Conservation (phyloP, 1,140 invertebrate species). For the Bombus superbus region DNA sequence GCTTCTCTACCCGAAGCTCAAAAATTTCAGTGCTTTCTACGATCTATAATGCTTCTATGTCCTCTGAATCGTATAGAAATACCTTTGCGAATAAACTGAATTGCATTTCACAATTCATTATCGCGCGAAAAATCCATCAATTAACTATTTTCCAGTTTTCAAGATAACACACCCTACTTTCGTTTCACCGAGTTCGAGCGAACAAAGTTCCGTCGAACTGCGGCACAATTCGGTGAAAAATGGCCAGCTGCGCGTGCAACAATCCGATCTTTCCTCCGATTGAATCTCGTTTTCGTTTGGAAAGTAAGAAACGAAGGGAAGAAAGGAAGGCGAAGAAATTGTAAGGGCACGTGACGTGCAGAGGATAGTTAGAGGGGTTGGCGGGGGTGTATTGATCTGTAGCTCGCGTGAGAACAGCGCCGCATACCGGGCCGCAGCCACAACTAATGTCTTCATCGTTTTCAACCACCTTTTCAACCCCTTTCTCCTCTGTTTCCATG, state of each 20-base stretch:
- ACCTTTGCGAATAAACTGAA: not conserved
- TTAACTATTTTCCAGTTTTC: not conserved
- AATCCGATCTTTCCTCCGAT: conserved; percentile 3
- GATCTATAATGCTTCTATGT: too few species aligned
- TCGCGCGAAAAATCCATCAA: not conserved
- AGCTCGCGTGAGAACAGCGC: conserved; percentile 79
- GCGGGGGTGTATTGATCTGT: conserved; percentile 78
- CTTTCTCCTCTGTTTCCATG: conserved; percentile 24
- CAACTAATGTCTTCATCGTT: conserved; percentile 80
- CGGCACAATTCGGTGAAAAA: not conserved
- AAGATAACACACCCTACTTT: not conserved
- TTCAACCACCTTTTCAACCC: conserved; percentile 65
- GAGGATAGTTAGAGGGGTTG: conserved; percentile 62
- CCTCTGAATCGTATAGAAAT: not conserved
- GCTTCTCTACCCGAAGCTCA: not conserved
- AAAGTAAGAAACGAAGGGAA: not conserved
- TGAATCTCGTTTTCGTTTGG: not conserved
- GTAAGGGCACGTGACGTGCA: conserved; percentile 63
- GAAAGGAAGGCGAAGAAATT: conserved; percentile 38
- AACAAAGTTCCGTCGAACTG: conserved; percentile 4
- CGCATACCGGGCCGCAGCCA: conserved; percentile 66
- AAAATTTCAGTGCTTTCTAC: not conserved
- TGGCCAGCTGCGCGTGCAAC: not conserved
- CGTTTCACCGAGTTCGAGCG: not conserved
- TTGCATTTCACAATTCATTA: too few species aligned